phyloP scores from a whole-genome alignment of 2,113 vertebrate species.

The Silurus asotus region DNA sequence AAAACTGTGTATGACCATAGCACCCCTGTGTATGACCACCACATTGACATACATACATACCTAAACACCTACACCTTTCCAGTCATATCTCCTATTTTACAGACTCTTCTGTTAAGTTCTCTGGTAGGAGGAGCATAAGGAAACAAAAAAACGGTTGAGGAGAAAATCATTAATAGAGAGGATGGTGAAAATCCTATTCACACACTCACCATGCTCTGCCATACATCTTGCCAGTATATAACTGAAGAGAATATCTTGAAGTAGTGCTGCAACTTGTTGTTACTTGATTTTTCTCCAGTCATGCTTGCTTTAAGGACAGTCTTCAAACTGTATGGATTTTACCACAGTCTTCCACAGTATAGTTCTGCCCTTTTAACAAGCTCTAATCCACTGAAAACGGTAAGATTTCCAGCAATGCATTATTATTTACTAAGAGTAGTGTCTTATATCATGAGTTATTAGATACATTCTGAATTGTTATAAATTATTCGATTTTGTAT shows the following conservation, averaged over 20 bases:
- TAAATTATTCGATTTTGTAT: background rate
- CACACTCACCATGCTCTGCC: background rate
- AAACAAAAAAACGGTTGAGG: background rate
- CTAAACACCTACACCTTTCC: background rate
- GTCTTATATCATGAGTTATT: too few relatives aligned
- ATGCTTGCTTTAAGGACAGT: conserved; percentile 18
- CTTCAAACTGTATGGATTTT: background rate
- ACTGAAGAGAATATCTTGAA: background rate
- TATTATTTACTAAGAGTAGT: too few relatives aligned
- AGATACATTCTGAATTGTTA: background rate
- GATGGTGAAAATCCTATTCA: background rate
- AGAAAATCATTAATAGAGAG: background rate
- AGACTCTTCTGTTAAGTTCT: background rate
- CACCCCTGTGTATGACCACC: background rate
- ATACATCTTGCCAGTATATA: background rate
- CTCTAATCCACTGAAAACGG: conserved; percentile 16
- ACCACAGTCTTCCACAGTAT: conserved; percentile 6
- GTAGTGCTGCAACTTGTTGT: background rate
- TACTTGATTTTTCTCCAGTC: background rate
- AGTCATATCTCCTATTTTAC: background rate
- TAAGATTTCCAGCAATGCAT: background rate
- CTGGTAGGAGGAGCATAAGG: conserved; percentile 13
- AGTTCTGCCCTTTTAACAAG: background rate
- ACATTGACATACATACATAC: conserved; percentile 2
- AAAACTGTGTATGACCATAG: too few relatives aligned